Conservation (phyloP, 2,888 invertebrate genomes). For the Punctoribates punctum region DNA sequence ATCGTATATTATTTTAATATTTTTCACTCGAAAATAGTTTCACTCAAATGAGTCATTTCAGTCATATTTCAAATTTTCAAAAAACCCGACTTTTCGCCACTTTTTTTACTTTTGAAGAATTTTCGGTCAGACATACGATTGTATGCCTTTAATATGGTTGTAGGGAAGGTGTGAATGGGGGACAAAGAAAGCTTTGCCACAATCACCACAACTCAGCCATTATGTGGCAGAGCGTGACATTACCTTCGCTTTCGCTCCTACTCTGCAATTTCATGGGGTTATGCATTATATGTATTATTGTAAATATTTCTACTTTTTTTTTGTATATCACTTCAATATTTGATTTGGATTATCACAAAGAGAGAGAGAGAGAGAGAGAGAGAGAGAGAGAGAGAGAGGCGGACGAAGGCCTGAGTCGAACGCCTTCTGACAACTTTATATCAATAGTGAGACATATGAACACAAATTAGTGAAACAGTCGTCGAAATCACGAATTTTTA, state of each 20-base stretch:
- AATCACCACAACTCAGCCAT: neutral
- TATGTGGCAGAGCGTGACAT: constrained; percentile 16
- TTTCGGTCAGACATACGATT: neutral
- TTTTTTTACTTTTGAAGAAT: too few species aligned
- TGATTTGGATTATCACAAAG: neutral
- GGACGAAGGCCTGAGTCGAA: neutral
- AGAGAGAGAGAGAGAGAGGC: too few species aligned
- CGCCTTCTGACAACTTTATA: neutral
- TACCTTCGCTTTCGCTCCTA: neutral
- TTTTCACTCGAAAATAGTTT: neutral
- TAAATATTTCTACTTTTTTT: neutral
- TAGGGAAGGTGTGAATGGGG: neutral
- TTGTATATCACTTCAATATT: constrained; percentile 14
- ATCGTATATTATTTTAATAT: constrained; percentile 15
- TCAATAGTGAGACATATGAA: neutral
- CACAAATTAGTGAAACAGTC: neutral
- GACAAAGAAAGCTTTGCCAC: neutral
- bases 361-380: neutral
- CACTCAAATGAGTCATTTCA: constrained; percentile 1
- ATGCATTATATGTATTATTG: constrained; percentile 3
- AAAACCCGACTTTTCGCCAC: too few species aligned
- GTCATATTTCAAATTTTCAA: too few species aligned
- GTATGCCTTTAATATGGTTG: neutral
- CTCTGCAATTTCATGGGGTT: constrained; percentile 26
- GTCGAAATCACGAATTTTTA: neutral